Evolutionary conservation across 2,888 invertebrate species (phyloP).

Genomic region (Macaria notata): DNA sequence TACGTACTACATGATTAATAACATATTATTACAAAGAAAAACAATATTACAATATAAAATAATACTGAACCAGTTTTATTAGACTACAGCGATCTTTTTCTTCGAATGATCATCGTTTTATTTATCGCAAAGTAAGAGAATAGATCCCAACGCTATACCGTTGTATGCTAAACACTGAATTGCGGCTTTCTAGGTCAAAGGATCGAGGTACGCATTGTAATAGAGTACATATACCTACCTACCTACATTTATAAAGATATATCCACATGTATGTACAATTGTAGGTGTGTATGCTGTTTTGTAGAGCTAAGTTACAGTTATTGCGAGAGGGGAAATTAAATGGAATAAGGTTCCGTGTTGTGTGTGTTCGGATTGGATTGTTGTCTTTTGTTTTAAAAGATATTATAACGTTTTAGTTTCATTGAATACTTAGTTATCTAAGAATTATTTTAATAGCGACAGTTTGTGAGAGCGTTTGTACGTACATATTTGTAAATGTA

Average conservation of each 20-base stretch:
- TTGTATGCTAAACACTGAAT: slow-evolving; percentile 14
- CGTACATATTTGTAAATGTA: too few species aligned
- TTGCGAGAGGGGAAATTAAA: slow-evolving; percentile 13
- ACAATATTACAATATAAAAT: too few species aligned
- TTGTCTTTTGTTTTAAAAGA: neutral
- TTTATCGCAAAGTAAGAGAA: neutral
- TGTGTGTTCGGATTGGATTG: neutral
- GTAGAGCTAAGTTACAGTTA: slow-evolving; percentile 5
- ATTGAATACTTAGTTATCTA: neutral
- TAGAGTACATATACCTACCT: neutral
- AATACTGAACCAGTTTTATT: too few species aligned
- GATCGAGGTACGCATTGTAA: slow-evolving; percentile 10
- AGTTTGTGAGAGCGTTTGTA: too few species aligned
- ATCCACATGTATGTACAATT: neutral
- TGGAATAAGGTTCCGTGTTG: slow-evolving; percentile 4
- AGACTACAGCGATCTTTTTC: too few species aligned
- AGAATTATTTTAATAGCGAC: too few species aligned
- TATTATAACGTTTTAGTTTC: neutral
- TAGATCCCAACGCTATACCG: slow-evolving; percentile 1
- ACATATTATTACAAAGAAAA: too few species aligned
- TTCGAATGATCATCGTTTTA: too few species aligned
- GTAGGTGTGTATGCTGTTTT: neutral
- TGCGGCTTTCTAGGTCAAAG: slow-evolving; percentile 19
- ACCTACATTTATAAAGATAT: neutral
- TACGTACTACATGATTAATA: too few species aligned